These are phyloP conservation scores for Aegypius monachus DNA, from an alignment of 2,113 vertebrate genomes.

Conservation along the genomic window DNA sequence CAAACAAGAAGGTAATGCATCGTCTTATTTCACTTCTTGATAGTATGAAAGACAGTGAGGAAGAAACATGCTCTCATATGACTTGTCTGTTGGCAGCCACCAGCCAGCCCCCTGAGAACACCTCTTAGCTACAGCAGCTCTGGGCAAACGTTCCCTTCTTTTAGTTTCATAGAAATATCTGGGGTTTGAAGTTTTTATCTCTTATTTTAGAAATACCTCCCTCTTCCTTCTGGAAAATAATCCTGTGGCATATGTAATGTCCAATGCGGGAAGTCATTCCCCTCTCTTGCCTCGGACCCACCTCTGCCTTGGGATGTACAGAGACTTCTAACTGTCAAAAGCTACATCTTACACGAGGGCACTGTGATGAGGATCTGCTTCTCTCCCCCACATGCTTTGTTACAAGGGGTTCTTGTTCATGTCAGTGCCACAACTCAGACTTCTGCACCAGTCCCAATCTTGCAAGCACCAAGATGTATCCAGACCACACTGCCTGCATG, in stretches of 20 bases:
- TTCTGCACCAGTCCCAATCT: neutral
- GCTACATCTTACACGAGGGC: neutral
- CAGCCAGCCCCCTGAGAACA: neutral
- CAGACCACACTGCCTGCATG: neutral
- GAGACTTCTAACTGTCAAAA: neutral
- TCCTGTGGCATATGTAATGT: neutral
- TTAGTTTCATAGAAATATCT: neutral
- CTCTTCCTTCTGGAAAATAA: neutral
- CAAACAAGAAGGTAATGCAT: conserved; percentile 71
- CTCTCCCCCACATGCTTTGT: neutral
- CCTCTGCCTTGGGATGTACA: neutral
- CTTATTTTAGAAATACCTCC: neutral
- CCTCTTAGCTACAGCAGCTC: neutral
- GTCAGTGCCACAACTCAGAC: neutral
- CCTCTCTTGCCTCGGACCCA: neutral
- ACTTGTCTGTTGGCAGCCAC: neutral
- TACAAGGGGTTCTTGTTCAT: neutral
- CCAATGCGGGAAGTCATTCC: neutral
- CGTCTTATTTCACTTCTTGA: conserved; percentile 29
- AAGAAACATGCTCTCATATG: neutral
- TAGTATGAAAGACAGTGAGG: neutral
- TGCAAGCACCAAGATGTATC: neutral
- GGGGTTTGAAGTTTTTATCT: neutral
- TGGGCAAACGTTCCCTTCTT: neutral
- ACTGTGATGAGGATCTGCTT: neutral